Percentiles rank a stretch among this genome's conserved stretches.
Conservation (phyloP, 1,140 invertebrate genomes). For the Semibalanus balanoides region DNA sequence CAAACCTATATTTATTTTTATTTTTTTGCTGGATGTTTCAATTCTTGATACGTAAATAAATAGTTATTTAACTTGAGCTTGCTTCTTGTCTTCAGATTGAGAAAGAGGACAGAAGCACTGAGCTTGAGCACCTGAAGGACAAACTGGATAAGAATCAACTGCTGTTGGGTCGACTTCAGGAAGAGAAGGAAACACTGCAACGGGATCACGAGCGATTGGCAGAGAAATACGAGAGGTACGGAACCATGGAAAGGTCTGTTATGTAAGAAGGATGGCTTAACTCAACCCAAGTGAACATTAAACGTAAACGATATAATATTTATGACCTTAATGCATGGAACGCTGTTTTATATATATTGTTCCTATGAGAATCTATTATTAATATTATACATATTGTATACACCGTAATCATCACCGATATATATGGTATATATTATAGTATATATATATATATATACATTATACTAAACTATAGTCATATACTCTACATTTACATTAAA, state of each 20-base stretch:
- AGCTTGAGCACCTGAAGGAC: slow-evolving; percentile 73
- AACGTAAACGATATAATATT: neutral
- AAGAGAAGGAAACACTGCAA: slow-evolving; percentile 71
- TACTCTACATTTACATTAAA: too few relatives aligned
- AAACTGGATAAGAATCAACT: slow-evolving; percentile 73
- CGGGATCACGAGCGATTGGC: slow-evolving; percentile 81
- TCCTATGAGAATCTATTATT: neutral
- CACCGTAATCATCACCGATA: too few relatives aligned
- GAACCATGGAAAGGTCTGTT: too few relatives aligned
- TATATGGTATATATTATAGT: too few relatives aligned
- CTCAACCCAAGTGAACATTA: too few relatives aligned
- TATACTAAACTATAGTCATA: too few relatives aligned
- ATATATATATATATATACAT: too few relatives aligned
- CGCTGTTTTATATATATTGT: neutral
- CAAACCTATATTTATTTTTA: neutral
- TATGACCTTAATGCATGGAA: neutral
- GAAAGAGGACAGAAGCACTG: slow-evolving; percentile 63
- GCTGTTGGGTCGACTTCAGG: slow-evolving; percentile 58
- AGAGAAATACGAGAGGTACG: slow-evolving; percentile 81
- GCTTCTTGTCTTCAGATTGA: slow-evolving; percentile 47
- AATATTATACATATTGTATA: neutral
- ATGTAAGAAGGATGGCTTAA: too few relatives aligned
- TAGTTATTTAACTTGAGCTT: neutral
- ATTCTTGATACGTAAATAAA: neutral
- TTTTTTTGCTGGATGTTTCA: neutral